These are phyloP conservation scores for Plodia interpunctella DNA, from an alignment of 1,140 invertebrate species.

Conservation along the genomic window DNA sequence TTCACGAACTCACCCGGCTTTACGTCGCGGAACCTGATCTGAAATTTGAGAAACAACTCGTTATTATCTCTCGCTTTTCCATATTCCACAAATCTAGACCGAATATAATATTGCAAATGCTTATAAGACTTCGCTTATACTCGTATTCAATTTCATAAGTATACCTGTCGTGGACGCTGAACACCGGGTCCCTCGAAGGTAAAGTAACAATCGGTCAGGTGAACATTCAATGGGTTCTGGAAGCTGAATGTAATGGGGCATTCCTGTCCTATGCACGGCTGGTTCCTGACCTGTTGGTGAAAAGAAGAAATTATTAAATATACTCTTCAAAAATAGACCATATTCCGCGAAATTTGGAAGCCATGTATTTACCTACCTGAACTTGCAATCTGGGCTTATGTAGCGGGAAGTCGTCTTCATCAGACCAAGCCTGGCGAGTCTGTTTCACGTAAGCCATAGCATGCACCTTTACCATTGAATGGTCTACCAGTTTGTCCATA, in stretches of 20 bases:
- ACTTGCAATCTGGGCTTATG: constrained; percentile 80
- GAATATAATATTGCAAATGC: no score
- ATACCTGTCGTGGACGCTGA: constrained; percentile 78
- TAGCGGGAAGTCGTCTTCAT: constrained; percentile 83
- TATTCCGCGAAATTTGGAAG: neutral
- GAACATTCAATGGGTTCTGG: constrained; percentile 80
- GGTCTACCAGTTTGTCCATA: constrained; percentile 82
- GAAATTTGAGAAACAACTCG: constrained; percentile 19
- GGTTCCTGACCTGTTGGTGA: constrained; percentile 62
- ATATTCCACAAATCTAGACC: no score
- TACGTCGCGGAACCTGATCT: constrained; percentile 78
- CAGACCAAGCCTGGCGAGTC: constrained; percentile 83
- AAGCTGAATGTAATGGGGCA: constrained; percentile 78
- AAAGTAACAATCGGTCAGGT: constrained; percentile 80
- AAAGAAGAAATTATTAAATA: neutral
- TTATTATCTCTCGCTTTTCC: no score
- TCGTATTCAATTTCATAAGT: no score
- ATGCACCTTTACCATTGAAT: constrained; percentile 83
- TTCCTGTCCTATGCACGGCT: constrained; percentile 66
- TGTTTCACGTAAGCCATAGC: constrained; percentile 82
- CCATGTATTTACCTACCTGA: constrained; percentile 44
- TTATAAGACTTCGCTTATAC: no score
- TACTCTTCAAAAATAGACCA: no score
- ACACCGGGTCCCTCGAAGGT: constrained; percentile 83
- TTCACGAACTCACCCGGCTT: constrained; percentile 78